Base-by-base conservation (phyloP, 2,888 invertebrate species). In the Craniophora ligustri region DNA sequence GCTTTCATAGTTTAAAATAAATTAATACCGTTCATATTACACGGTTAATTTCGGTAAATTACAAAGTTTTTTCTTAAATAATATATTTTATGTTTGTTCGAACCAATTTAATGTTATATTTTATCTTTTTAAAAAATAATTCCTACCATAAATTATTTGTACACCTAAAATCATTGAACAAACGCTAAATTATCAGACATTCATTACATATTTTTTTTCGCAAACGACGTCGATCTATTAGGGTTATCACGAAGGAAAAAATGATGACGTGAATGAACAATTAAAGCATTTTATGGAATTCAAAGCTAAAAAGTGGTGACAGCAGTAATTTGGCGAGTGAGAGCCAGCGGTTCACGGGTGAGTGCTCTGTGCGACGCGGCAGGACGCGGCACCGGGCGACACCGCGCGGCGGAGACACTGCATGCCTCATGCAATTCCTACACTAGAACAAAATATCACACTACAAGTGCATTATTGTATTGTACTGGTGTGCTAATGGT, bases 301-400 rank as follows among this genome's bases (percentile, higher is more conserved):
- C 40, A 48, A 23, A 35, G 38, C 39, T 56, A 21, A 66, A 68
- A 67, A 50, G 38, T 46, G 61, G 14, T 39, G 64, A 66, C 60
- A 53, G 55, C 53, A 65, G 69, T 74, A 75, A 78, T 78, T 78
- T 77, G 61, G 68, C 66, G 75, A 65, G 51, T 67, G 69, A 72
- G 71, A 64, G 71, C 66, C 51, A 44, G 48, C 68, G 57, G 64
- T 70, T 73, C 59, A 72, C 71, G 69, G 71, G 41, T 68, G 79
- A 72, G 55, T 70, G 78, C 62, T 47, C 39, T 26, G 41, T 26
- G n/a, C n/a, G 45, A 19, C 30, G 46, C 35, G 47, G 16, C 28
- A 34, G 18, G 39, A 34, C 18, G 41, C 44, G 32, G 5, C 14
- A 7, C 10, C 23, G 15, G 15, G 16, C 32, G 46, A 31, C 13